A percentile compares a stretch with the other conserved stretches of the same genome.
These are phyloP conservation scores for Zenarchopterus dispar DNA, from an alignment of 2,797 vertebrate species.

Conservation along the genomic window DNA sequence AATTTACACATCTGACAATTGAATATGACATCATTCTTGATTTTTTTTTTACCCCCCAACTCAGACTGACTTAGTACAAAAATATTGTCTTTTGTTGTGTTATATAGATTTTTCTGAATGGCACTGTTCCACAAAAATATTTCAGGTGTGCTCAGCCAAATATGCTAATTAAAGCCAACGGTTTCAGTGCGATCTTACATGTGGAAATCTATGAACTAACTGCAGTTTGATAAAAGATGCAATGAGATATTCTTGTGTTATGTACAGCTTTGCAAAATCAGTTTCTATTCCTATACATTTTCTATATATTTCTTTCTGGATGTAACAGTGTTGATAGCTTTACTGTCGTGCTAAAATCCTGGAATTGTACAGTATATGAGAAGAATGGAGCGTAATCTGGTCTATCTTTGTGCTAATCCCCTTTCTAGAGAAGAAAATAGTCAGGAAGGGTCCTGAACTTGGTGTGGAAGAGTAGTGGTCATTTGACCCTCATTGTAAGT, in stretches of 20 bases:
- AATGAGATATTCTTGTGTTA: conserved; percentile 17
- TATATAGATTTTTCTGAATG: not conserved
- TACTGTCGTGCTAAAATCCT: conserved; percentile 11
- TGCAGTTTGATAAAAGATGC: conserved; percentile 15
- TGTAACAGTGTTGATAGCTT: conserved; percentile 10
- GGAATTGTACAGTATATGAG: conserved; percentile 24
- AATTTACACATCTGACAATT: no score
- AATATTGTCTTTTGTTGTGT: not conserved
- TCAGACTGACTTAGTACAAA: not conserved
- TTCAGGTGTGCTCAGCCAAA: not conserved
- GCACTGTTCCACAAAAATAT: not conserved
- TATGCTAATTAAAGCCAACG: not conserved
- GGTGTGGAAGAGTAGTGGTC: conserved; percentile 87
- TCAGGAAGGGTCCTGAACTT: conserved; percentile 78
- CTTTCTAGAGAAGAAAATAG: not conserved
- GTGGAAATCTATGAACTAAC: conserved; percentile 11
- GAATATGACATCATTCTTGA: no score
- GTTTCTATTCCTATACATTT: not conserved
- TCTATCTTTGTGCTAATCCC: not conserved
- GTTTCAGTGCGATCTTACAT: not conserved
- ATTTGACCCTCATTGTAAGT: conserved; percentile 68
- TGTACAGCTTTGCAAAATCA: conserved; percentile 29
- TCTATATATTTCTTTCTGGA: conserved; percentile 1
- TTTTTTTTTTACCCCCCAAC: no score
- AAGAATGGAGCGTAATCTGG: conserved; percentile 15